Percentiles rank a stretch among this genome's conserved stretches.
Conservation (phyloP, 2,888 invertebrate genomes). For the Ramazzottius varieornatus region DNA sequence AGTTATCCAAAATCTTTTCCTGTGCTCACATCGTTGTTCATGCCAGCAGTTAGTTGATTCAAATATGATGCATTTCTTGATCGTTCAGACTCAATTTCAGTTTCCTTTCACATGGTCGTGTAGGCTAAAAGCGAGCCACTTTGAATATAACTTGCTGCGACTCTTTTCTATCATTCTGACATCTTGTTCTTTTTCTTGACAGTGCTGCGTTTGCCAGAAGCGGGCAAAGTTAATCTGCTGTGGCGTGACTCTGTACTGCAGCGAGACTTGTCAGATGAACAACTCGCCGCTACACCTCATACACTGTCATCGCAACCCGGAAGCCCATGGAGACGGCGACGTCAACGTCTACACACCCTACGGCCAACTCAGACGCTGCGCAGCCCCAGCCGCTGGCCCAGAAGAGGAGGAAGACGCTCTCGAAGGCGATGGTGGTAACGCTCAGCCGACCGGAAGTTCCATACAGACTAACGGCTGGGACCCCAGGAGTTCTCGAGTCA, state of each 20-base stretch:
- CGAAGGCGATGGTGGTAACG: not conserved
- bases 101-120: no score
- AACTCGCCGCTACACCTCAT: not conserved
- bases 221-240: not conserved
- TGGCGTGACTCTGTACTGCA: not conserved
- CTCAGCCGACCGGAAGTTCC: no score
- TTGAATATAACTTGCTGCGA: no score
- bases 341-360: not conserved
- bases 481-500: no score
- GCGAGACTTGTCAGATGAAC: not conserved
- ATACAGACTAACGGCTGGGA: no score
- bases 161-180: no score
- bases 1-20: no score
- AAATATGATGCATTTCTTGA: no score
- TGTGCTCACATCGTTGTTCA: no score
- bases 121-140: no score
- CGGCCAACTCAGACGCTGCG: not conserved
- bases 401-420: not conserved
- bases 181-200: not conserved
- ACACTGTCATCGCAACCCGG: not conserved
- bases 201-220: constrained; percentile 1
- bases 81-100: no score
- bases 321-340: not conserved
- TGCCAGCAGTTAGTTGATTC: no score
- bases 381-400: not conserved